Base-by-base conservation (phyloP, 1,140 invertebrate species). In the Caerostris extrusa region DNA sequence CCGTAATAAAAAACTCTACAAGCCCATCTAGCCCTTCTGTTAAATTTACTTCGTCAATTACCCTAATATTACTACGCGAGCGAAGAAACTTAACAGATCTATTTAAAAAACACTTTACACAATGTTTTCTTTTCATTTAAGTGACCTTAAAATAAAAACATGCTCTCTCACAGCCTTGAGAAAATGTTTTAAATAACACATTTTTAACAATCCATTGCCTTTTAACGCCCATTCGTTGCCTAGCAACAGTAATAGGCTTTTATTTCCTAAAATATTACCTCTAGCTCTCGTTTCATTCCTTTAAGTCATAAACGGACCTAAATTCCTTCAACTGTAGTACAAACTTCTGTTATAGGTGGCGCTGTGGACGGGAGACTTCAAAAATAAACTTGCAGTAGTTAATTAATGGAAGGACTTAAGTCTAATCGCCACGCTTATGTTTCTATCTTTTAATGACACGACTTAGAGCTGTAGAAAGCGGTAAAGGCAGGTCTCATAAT, bases 361-460 rank as follows among this genome's bases (percentile, higher is more conserved):
- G 58, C 85, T 87, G 34, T 6, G 50, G 34, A 34, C 4, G 7
- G 50, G 14, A 7, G 10, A 3, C 58, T 19, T 87, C 85, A 64
- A 87, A 87, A 87, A 87, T 87, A 87, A 87, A 87, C 85, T 87
- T 19, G 85, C 34, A 53, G 58, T 60, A 87, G 53, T 87, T 87
- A 87, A 87, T 87, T 87, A 87, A 87, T 50, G 85, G 19, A 6
- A 14, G 19, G 58, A 61, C 85, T 61, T 87, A 87, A 87, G 58
- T 58, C 85, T 87, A 87, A 87, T 87, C 85, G 85, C 85, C 10
- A 19, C 85, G 58, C 58, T 87, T 87, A 87, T 87, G 85, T 87
- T 87, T 87, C 85, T 87, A 87, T 87, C 85, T 87, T 87, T 64
- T 87, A 87, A 87, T 87, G 85, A 87, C 85, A 87, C 85, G 58